Conservation (phyloP, 2,888 invertebrate genomes). For the Oligia strigilis region DNA sequence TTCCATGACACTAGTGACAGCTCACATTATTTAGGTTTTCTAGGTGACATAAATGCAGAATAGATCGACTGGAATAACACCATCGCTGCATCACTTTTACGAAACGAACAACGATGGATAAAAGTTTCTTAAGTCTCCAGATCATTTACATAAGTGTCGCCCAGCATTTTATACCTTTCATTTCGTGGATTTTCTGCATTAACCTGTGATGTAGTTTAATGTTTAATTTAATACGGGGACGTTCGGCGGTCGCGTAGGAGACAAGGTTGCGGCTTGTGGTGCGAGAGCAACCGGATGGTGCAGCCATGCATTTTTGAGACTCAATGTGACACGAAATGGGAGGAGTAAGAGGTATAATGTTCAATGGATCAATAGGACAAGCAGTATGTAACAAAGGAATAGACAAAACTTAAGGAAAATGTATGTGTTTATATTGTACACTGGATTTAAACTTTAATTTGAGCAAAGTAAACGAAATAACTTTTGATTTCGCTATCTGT, state of each 20-base stretch:
- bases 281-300: slow-evolving; percentile 51
- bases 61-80: not conserved
- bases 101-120: not conserved
- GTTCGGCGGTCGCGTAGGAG: slow-evolving; percentile 46
- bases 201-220: slow-evolving; percentile 26
- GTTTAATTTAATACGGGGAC: slow-evolving; percentile 56
- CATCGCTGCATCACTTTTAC: not conserved
- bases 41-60: not conserved
- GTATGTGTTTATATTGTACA: not conserved
- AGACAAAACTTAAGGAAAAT: not conserved
- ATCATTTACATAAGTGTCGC: not conserved
- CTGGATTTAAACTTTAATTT: not conserved
- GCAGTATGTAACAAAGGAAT: not conserved
- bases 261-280: slow-evolving; percentile 58
- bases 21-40: not conserved
- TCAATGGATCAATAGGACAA: not conserved
- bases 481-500: not conserved
- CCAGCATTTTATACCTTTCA: not conserved
- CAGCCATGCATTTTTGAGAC: slow-evolving; percentile 51
- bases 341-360: not conserved
- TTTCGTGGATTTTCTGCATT: slow-evolving; percentile 21
- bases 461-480: not conserved
- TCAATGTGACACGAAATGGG: not conserved
- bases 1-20: not conserved
- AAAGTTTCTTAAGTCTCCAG: not conserved